Conservation (phyloP, 2,113 vertebrate genomes). For the Pleuronectes platessa region DNA sequence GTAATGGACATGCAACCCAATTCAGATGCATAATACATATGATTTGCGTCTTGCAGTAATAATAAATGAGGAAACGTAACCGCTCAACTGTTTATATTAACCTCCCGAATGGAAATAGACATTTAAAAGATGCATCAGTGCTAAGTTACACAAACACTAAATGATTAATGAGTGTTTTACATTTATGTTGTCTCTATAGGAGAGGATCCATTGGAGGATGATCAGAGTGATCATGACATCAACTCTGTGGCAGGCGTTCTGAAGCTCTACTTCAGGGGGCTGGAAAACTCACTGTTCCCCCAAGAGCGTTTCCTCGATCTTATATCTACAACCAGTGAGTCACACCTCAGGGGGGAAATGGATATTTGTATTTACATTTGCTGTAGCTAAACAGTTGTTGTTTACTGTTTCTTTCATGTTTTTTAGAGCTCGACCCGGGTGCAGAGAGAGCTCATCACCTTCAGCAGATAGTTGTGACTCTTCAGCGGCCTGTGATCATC, state of each 20-base stretch:
- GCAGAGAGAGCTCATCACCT: conserved; percentile 94
- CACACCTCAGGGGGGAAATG: conserved; percentile 15
- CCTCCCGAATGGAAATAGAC: conserved; percentile 6
- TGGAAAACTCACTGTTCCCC: conserved; percentile 97
- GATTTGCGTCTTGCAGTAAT: conserved; percentile 24
- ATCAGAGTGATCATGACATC: conserved; percentile 94
- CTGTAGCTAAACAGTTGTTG: not conserved
- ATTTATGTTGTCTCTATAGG: conserved; percentile 78
- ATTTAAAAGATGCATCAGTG: conserved; percentile 4
- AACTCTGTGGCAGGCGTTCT: conserved; percentile 98
- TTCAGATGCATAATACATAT: conserved; percentile 58
- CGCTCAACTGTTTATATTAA: conserved; percentile 30
- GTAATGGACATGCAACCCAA: conserved; percentile 50
- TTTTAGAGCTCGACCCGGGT: conserved; percentile 89
- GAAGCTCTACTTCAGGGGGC: conserved; percentile 97
- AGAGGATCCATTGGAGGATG: conserved; percentile 95
- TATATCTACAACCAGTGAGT: conserved; percentile 98
- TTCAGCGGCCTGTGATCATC: conserved; percentile 91
- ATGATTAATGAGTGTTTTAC: conserved; percentile 29
- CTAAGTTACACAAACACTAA: conserved; percentile 10
- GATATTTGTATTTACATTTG: not conserved
- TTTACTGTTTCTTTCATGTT: not conserved
- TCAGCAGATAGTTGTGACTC: conserved; percentile 91
- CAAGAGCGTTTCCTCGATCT: conserved; percentile 97
- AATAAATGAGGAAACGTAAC: conserved; percentile 37